Base-by-base conservation (phyloP, 2,888 invertebrate species). In the Orchesellides sinensis region DNA sequence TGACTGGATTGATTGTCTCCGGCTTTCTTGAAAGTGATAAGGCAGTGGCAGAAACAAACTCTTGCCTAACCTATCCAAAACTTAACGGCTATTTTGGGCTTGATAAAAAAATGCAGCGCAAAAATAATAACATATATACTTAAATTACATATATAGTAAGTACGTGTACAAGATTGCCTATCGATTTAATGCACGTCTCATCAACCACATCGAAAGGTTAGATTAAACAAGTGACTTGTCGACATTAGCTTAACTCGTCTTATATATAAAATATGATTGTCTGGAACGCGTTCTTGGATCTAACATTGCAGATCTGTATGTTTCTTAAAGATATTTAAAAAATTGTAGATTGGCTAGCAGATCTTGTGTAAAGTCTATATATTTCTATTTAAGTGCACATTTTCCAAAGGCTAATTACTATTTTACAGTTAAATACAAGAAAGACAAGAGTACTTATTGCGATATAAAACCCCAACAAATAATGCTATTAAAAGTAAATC, bases 1-100 rank as follows among this genome's bases (percentile, higher is more conserved):
- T 73, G 85, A 83, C 73, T 84, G 84, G 81, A 83, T 79, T 85
- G 85, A 85, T 85, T 85, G 85, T 85, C 85, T 72, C 74, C 82
- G 82, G 83, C 84, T 79, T 84, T 73, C 79, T 84, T 83, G 69
- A 66, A 35, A 59, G 65, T 75, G 52, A 45, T 70, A 56, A 69
- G 56, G 40, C 61, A 45, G 59, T 65, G 70, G 54, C 63, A 45
- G 52, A 47, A 47, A 54, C 29, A 14, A 56, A 3, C 2, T 54
- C 10, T 56, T 56, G 54, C 70, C 19, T 35, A 74, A 32, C 63
- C 54, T 49, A 65, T 56, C 59, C 14, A 12, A 68, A 52, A 21
- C 47, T 73, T 40, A 56, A 45, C 56, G n/a, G n/a, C 10, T 40
- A 40, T n/a, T 40, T n/a, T n/a, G n/a, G n/a, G n/a, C n/a, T n/a